phyloP scores from a whole-genome alignment of 2,113 vertebrate species.

The Oostethus manadensis region DNA sequence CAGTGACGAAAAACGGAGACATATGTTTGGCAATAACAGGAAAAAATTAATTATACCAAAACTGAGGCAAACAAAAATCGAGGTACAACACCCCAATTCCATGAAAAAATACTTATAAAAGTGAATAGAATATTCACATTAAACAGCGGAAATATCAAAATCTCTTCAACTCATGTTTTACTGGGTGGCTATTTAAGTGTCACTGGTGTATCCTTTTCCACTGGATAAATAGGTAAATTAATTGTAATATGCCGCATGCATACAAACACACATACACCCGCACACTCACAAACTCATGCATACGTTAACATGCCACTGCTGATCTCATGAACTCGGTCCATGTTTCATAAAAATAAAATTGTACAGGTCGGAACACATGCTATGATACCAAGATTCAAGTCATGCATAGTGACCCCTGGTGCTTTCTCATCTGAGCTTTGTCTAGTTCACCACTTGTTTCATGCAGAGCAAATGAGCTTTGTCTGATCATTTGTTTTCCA shows the following conservation, averaged over 20 bases:
- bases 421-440: constrained; percentile 21
- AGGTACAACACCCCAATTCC: no score
- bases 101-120: neutral
- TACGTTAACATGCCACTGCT: neutral
- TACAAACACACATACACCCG: neutral
- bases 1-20: no score
- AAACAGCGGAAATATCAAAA: neutral
- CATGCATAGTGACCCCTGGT: constrained; percentile 40
- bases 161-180: neutral
- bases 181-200: no score
- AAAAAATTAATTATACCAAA: no score
- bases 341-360: constrained; percentile 28
- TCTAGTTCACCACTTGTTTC: constrained; percentile 38
- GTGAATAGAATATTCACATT: neutral
- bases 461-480: constrained; percentile 54
- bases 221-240: neutral
- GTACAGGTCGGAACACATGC: constrained; percentile 8
- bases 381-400: constrained; percentile 30
- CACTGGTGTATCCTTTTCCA: no score
- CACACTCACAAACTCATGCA: neutral
- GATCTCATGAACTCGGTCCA: constrained; percentile 10
- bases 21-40: no score
- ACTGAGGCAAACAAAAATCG: neutral
- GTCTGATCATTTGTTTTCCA: constrained; percentile 70
- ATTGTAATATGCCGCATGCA: neutral